Evolutionary conservation across 2,797 vertebrate species (phyloP).

Genomic region (Artibeus lituratus): DNA sequence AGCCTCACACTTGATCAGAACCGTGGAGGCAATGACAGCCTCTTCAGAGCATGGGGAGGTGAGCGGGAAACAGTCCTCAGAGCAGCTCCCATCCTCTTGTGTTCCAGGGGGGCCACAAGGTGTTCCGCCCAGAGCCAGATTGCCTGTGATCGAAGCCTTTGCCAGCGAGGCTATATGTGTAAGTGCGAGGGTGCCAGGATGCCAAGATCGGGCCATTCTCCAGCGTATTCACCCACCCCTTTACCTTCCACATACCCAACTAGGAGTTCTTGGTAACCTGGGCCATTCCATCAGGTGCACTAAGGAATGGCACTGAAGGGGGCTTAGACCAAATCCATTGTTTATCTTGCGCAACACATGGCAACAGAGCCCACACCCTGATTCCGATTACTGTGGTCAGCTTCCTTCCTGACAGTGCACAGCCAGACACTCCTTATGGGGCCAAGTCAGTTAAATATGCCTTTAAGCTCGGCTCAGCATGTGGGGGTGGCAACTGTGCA

Average conservation of each 20-base stretch:
- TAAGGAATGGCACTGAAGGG: not conserved
- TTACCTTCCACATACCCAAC: not conserved
- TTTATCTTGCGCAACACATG: not conserved
- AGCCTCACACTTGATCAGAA: not conserved
- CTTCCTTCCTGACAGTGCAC: not conserved
- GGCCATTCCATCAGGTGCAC: not conserved
- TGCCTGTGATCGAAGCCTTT: not conserved
- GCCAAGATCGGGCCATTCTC: not conserved
- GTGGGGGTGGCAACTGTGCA: not conserved
- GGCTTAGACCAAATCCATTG: not conserved
- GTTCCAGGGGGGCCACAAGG: not conserved
- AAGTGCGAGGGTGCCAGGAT: not conserved
- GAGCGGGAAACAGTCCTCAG: not conserved
- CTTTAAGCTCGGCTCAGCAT: not conserved
- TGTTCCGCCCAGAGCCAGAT: not conserved
- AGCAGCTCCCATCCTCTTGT: not conserved
- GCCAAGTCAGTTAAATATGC: not conserved
- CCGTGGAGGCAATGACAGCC: too few species aligned
- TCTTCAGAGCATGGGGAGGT: fast-evolving
- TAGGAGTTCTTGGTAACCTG: not conserved
- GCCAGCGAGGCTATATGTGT: not conserved
- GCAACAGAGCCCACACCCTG: not conserved
- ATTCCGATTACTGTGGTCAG: too few species aligned
- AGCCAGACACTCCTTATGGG: not conserved
- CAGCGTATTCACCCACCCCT: not conserved